Percentiles rank a stretch among this genome's conserved stretches.
phyloP scores from a whole-genome alignment of 1,140 invertebrate genomes.

The Trachelipus rathkii region DNA sequence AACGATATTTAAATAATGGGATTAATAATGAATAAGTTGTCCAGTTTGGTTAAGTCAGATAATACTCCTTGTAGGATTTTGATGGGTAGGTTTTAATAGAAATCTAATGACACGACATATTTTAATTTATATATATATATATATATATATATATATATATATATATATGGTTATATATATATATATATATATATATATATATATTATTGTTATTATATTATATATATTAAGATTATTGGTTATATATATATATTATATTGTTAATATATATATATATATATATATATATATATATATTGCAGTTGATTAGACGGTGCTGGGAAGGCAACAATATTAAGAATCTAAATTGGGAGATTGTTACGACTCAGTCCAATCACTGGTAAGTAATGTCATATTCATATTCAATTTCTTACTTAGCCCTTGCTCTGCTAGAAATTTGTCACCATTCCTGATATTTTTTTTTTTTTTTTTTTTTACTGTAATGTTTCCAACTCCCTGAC shows the following conservation, averaged over 20 bases:
- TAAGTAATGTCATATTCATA: conserved; percentile 27
- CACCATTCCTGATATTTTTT: too few species aligned
- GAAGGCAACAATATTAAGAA: conserved; percentile 63
- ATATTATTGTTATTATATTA: too few species aligned
- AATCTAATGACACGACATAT: too few species aligned
- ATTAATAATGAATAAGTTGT: background rate
- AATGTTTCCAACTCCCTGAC: too few species aligned
- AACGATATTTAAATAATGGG: background rate
- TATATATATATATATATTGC: conserved; percentile 16
- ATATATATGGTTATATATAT: conserved; percentile 3
- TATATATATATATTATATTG: too few species aligned
- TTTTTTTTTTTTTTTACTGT: too few species aligned
- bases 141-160: background rate
- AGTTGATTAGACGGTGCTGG: conserved; percentile 60
- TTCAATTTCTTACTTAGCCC: too few species aligned
- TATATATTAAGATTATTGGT: too few species aligned
- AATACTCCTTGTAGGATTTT: conserved; percentile 8
- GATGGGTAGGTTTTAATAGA: background rate
- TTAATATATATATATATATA: too few species aligned
- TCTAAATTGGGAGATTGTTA: conserved; percentile 60
- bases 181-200: conserved; percentile 14
- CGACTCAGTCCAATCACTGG: conserved; percentile 61
- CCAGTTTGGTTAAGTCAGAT: background rate
- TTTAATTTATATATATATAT: background rate
- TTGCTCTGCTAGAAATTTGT: too few species aligned